Evolutionary conservation across 2,888 invertebrate genomes (phyloP).

Genomic region (Philonicus albiceps): DNA sequence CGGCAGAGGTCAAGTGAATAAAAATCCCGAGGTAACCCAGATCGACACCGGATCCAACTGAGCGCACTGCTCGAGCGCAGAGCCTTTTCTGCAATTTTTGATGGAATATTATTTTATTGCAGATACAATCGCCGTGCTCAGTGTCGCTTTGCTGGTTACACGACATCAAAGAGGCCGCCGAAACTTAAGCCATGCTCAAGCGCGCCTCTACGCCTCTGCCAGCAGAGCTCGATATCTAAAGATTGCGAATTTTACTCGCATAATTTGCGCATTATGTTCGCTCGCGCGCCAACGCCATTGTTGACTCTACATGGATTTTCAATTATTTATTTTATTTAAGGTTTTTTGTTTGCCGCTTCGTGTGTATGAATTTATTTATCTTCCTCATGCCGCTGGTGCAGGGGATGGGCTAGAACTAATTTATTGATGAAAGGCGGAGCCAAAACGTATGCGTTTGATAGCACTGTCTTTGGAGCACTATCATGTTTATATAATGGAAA

Average conservation of each 20-base stretch:
- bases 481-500: constrained; percentile 21
- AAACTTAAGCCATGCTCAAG: constrained; percentile 1
- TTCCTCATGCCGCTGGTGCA: neutral
- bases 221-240: neutral
- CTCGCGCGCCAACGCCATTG: constrained; percentile 54
- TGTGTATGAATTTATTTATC: constrained; percentile 26
- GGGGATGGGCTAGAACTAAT: constrained; percentile 36
- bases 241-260: constrained; percentile 59
- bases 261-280: constrained; percentile 62
- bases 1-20: neutral
- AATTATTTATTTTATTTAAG: constrained; percentile 34
- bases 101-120: constrained; percentile 27
- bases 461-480: neutral
- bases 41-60: neutral
- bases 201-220: neutral
- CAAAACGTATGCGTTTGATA: neutral
- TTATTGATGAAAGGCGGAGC: constrained; percentile 41
- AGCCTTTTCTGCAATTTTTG: constrained; percentile 9
- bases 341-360: constrained; percentile 7
- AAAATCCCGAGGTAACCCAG: neutral
- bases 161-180: constrained; percentile 35
- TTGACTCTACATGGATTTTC: constrained; percentile 38
- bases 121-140: constrained; percentile 29
- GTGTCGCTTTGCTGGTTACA: constrained; percentile 19
- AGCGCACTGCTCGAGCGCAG: neutral